Conservation (phyloP, 2,888 invertebrate species). For the Synanthedon formicaeformis region DNA sequence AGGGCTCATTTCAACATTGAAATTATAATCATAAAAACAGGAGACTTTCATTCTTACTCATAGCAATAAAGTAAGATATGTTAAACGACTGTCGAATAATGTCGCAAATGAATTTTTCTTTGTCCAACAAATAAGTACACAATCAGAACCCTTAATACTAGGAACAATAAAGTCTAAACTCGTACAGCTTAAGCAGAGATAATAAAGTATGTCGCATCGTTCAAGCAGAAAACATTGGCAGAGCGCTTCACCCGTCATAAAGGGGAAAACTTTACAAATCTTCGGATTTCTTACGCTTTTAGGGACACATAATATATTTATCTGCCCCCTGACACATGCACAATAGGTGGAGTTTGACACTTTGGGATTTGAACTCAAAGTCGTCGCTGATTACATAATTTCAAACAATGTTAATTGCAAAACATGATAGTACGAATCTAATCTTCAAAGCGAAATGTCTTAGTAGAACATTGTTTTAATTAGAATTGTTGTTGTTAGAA, state of each 20-base stretch:
- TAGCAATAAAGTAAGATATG: constrained; percentile 55
- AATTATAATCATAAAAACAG: too few species aligned
- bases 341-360: constrained; percentile 51
- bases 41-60: constrained; percentile 14
- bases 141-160: constrained; percentile 1
- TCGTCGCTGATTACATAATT: constrained; percentile 33
- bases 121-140: constrained; percentile 4
- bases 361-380: constrained; percentile 45
- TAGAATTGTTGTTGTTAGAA: too few species aligned
- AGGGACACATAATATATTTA: constrained; percentile 65
- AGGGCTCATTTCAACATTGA: too few species aligned
- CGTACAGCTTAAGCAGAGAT: constrained; percentile 9
- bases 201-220: constrained; percentile 63
- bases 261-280: constrained; percentile 68
- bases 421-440: constrained; percentile 11
- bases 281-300: constrained; percentile 66
- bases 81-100: constrained; percentile 49
- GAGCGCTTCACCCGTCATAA: constrained; percentile 59
- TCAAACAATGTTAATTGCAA: constrained; percentile 7
- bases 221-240: constrained; percentile 57
- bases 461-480: too few species aligned
- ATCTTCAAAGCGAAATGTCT: neutral
- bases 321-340: constrained; percentile 64
- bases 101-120: constrained; percentile 51
- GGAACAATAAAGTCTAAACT: neutral